phyloP scores from a whole-genome alignment of 2,113 vertebrate species.

The Conger conger region DNA sequence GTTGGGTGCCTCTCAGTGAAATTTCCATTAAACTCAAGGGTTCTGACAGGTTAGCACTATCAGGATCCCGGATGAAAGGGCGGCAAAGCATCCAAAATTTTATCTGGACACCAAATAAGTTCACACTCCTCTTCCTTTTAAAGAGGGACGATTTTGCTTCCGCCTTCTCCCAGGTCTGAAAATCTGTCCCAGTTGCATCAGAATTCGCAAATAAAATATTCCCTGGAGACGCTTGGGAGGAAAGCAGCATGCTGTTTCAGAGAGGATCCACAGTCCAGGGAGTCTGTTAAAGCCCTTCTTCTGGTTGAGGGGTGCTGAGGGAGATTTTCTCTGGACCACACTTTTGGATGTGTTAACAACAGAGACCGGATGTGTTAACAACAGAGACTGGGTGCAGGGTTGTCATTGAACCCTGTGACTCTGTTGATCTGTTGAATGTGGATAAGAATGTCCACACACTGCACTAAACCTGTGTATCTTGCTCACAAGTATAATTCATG shows the following conservation, averaged over 20 bases:
- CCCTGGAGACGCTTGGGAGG: not conserved
- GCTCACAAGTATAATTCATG: no score
- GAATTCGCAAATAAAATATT: not conserved
- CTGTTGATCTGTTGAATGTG: no score
- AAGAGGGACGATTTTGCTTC: not conserved
- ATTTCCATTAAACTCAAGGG: conserved; percentile 9
- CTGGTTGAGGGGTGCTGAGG: not conserved
- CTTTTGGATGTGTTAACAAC: not conserved
- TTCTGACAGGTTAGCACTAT: not conserved
- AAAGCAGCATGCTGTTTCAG: not conserved
- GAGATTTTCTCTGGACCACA: not conserved
- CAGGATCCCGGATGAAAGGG: conserved; percentile 4
- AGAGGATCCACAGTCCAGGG: not conserved
- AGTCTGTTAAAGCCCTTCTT: not conserved
- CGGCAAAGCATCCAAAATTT: not conserved
- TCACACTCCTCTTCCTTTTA: not conserved
- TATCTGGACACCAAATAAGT: not conserved
- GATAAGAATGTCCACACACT: no score
- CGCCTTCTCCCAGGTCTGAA: not conserved
- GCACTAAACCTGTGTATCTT: no score
- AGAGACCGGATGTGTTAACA: not conserved
- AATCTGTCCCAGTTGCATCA: not conserved
- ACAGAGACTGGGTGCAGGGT: not conserved
- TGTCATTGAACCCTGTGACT: not conserved
- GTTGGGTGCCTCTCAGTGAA: not conserved